Percentiles rank a stretch among this genome's conserved stretches.
phyloP scores from a whole-genome alignment of 1,140 invertebrate species.

The Nebria ingens region DNA sequence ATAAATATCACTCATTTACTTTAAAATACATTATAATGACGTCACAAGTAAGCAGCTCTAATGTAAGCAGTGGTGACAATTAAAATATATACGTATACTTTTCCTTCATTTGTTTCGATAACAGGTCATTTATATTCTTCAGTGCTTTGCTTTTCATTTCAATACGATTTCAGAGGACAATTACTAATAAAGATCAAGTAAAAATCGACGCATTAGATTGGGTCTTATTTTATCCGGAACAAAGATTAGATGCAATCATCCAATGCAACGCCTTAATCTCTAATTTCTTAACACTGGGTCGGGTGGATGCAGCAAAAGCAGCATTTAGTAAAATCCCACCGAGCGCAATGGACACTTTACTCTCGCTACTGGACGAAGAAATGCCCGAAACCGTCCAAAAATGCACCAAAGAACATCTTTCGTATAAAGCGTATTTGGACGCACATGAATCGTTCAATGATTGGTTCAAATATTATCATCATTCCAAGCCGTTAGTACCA shows the following conservation, averaged over 20 bases:
- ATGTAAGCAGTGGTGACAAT: too few relatives aligned
- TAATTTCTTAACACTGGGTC: slow-evolving; percentile 57
- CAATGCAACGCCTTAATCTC: slow-evolving; percentile 85
- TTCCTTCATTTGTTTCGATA: too few relatives aligned
- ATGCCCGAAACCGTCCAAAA: slow-evolving; percentile 41
- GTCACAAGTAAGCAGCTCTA: too few relatives aligned
- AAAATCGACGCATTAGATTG: slow-evolving; percentile 83
- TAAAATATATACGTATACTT: too few relatives aligned
- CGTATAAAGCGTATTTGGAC: slow-evolving; percentile 68
- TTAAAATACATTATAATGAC: too few relatives aligned
- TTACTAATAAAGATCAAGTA: slow-evolving; percentile 50
- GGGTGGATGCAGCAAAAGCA: slow-evolving; percentile 55
- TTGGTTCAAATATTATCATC: slow-evolving; percentile 78
- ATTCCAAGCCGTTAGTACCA: slow-evolving; percentile 59
- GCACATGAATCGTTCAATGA: slow-evolving; percentile 78
- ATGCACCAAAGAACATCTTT: slow-evolving; percentile 62
- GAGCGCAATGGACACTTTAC: slow-evolving; percentile 47
- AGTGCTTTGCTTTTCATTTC: slow-evolving; percentile 29
- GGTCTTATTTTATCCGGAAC: slow-evolving; percentile 68
- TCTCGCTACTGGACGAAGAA: slow-evolving; percentile 35
- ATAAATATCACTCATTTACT: too few relatives aligned
- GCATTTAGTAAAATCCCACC: slow-evolving; percentile 56
- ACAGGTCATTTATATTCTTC: too few relatives aligned
- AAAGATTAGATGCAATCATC: slow-evolving; percentile 68
- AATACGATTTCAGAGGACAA: too few relatives aligned